phyloP scores from a whole-genome alignment of 2,888 invertebrate genomes.

The Argynnis bischoffii region DNA sequence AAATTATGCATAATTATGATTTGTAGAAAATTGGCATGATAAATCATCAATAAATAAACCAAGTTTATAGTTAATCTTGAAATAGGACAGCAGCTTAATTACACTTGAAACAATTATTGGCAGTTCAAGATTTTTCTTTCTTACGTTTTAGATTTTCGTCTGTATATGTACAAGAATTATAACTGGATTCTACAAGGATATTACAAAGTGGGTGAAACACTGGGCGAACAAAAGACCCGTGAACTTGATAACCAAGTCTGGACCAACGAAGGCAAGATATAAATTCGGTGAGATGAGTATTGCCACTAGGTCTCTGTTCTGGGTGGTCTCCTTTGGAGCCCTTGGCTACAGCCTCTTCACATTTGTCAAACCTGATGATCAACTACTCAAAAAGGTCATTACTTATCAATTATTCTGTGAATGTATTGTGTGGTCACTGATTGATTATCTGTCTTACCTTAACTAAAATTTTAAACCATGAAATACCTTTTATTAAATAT shows the following conservation, averaged over 20 bases:
- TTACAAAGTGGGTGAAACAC: slow-evolving; percentile 85
- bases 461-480: neutral
- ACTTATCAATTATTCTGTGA: slow-evolving; percentile 48
- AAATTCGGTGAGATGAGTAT: slow-evolving; percentile 73
- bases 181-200: slow-evolving; percentile 86
- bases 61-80: slow-evolving; percentile 5
- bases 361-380: slow-evolving; percentile 80
- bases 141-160: slow-evolving; percentile 85
- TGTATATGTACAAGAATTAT: slow-evolving; percentile 85
- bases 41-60: neutral
- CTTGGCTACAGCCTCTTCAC: slow-evolving; percentile 83
- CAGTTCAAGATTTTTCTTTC: slow-evolving; percentile 1
- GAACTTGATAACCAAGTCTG: slow-evolving; percentile 81
- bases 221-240: slow-evolving; percentile 79
- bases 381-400: slow-evolving; percentile 80
- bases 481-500: no score
- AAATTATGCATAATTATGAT: neutral
- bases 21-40: neutral
- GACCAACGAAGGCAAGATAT: slow-evolving; percentile 78
- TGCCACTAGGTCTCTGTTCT: slow-evolving; percentile 79
- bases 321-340: slow-evolving; percentile 83
- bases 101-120: neutral
- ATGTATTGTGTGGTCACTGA: slow-evolving; percentile 47
- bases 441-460: slow-evolving; percentile 27
- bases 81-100: slow-evolving; percentile 8